These are phyloP conservation scores for Tretioscincus oriximinensis DNA, from an alignment of 2,113 vertebrate species.

Conservation along the genomic window DNA sequence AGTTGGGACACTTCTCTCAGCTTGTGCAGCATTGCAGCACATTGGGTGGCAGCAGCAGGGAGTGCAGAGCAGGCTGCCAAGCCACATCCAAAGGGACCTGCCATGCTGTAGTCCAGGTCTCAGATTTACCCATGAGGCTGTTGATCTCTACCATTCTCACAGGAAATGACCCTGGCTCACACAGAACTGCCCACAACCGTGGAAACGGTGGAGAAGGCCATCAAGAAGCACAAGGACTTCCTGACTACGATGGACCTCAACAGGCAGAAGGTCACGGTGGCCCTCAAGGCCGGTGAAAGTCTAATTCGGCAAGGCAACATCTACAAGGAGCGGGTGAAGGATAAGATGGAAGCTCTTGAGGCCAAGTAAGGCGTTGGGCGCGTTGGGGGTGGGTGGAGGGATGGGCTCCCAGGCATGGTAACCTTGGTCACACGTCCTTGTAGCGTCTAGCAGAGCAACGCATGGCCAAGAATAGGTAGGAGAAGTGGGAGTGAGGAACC, in stretches of 20 bases:
- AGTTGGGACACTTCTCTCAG: too few relatives aligned
- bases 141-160: background rate
- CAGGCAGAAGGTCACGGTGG: conserved; percentile 83
- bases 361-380: conserved; percentile 72
- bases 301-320: conserved; percentile 85
- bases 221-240: conserved; percentile 90
- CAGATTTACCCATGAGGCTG: too few relatives aligned
- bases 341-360: conserved; percentile 77
- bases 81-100: too few relatives aligned
- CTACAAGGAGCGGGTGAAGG: conserved; percentile 81
- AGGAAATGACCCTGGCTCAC: conserved; percentile 82
- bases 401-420: too few relatives aligned
- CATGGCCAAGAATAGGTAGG: background rate
- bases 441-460: background rate
- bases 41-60: too few relatives aligned
- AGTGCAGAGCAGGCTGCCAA: too few relatives aligned
- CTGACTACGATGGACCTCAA: conserved; percentile 90
- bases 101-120: too few relatives aligned
- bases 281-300: conserved; percentile 85
- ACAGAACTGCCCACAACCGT: conserved; percentile 82
- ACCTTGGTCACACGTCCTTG: background rate
- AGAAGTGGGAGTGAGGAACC: too few relatives aligned
- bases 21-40: too few relatives aligned
- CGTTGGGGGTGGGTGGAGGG: background rate
- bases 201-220: conserved; percentile 78